These are phyloP conservation scores for Galeopterus variegatus DNA, from an alignment of 2,113 vertebrate genomes.

Conservation along the genomic window DNA sequence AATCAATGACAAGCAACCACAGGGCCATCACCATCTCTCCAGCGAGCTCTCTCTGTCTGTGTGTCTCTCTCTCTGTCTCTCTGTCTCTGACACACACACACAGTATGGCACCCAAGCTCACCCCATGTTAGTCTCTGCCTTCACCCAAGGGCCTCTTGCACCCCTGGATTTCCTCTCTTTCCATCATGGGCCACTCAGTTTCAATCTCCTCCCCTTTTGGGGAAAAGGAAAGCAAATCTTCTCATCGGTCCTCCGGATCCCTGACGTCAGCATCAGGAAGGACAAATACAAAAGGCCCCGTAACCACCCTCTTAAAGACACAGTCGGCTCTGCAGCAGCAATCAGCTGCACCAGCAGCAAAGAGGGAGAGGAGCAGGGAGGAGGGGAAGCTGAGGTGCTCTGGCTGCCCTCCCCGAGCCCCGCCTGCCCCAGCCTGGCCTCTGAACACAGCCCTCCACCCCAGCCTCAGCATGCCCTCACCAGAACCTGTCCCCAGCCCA, in stretches of 20 bases:
- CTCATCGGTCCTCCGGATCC: background rate
- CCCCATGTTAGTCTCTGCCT: slow-evolving; percentile 80
- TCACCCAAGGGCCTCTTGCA: background rate
- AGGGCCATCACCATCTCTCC: background rate
- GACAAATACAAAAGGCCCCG: background rate
- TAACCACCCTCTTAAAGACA: slow-evolving; percentile 74
- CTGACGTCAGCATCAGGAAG: slow-evolving; percentile 76
- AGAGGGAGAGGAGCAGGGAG: background rate
- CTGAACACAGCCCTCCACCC: background rate
- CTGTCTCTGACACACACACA: background rate
- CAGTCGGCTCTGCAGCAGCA: background rate
- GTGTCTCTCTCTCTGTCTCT: background rate
- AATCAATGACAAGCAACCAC: background rate
- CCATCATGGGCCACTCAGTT: slow-evolving; percentile 8
- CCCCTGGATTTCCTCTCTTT: slow-evolving; percentile 24
- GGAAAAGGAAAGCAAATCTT: slow-evolving; percentile 73
- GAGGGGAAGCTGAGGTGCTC: background rate
- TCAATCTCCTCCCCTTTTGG: slow-evolving; percentile 71
- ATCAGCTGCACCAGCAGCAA: background rate
- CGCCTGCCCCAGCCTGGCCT: background rate
- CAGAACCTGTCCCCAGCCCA: background rate
- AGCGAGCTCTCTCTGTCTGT: background rate
- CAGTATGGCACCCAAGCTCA: slow-evolving; percentile 41
- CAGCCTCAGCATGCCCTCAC: background rate
- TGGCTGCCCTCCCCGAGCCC: background rate